Conservation (phyloP, 2,113 vertebrate species). For the Pachypanchax playfairii region DNA sequence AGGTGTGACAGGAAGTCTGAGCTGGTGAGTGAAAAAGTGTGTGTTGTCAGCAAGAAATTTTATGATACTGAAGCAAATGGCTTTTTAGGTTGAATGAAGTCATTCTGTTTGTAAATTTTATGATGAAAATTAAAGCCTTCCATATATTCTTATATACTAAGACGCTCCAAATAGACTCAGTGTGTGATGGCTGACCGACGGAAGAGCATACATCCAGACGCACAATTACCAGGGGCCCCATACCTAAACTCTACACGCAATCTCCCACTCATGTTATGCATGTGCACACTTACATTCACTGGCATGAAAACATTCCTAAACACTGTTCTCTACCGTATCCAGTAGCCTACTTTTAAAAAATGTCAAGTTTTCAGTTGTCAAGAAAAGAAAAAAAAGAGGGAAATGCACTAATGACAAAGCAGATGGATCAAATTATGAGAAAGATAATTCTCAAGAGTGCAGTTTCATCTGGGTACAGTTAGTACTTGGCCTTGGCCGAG, state of each 20-base stretch:
- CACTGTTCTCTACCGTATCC: constrained; percentile 37
- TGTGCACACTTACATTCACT: constrained; percentile 20
- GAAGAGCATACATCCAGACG: constrained; percentile 55
- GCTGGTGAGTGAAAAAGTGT: constrained; percentile 51
- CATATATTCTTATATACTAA: constrained; percentile 12
- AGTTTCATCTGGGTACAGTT: constrained; percentile 25
- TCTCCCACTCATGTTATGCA: constrained; percentile 33
- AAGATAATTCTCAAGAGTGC: constrained; percentile 18
- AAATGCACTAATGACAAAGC: constrained; percentile 15
- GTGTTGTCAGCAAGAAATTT: constrained; percentile 39
- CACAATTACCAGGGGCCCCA: constrained; percentile 52
- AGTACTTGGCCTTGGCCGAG: constrained; percentile 26
- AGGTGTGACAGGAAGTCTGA: constrained; percentile 56
- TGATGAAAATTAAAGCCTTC: constrained; percentile 14
- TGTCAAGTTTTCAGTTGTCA: constrained; percentile 20
- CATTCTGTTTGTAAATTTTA: not conserved
- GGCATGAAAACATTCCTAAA: constrained; percentile 33
- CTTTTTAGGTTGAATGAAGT: constrained; percentile 28
- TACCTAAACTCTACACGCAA: constrained; percentile 27
- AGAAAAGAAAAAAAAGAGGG: constrained; percentile 1
- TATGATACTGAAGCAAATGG: constrained; percentile 15
- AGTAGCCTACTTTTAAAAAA: constrained; percentile 10
- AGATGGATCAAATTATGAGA: constrained; percentile 18
- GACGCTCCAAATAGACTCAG: constrained; percentile 12
- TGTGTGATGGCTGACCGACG: constrained; percentile 48